Evolutionary conservation across 2,888 invertebrate species (phyloP).

Genomic region (Drosophila leonis): DNA sequence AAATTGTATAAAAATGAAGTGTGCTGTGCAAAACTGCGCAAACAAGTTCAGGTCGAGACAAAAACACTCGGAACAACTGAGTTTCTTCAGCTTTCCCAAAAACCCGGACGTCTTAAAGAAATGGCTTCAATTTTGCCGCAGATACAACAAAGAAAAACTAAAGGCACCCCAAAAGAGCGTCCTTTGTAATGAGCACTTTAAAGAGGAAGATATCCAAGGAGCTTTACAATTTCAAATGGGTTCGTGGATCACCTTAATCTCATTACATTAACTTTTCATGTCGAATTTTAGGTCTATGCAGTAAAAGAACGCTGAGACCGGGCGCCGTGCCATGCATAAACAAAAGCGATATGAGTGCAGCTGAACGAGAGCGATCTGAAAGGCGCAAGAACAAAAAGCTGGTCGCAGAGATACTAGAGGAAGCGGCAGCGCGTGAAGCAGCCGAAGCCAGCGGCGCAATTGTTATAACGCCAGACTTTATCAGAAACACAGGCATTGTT

Average conservation of each 20-base stretch:
- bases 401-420: slow-evolving; percentile 58
- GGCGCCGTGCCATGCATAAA: slow-evolving; percentile 69
- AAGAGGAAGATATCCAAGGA: slow-evolving; percentile 66
- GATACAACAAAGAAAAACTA: slow-evolving; percentile 39
- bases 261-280: background rate
- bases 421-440: slow-evolving; percentile 42
- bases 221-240: slow-evolving; percentile 65
- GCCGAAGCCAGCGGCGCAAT: slow-evolving; percentile 44
- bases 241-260: slow-evolving; percentile 20
- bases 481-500: slow-evolving; percentile 50
- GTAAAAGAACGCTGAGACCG: slow-evolving; percentile 54
- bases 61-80: slow-evolving; percentile 45
- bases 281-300: slow-evolving; percentile 50
- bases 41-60: slow-evolving; percentile 54
- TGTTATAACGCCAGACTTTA: slow-evolving; percentile 34
- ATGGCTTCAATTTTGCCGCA: slow-evolving; percentile 61
- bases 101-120: slow-evolving; percentile 36
- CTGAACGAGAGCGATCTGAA: slow-evolving; percentile 50
- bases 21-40: slow-evolving; percentile 55
- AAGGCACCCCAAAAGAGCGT: slow-evolving; percentile 40
- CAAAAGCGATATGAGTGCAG: slow-evolving; percentile 39
- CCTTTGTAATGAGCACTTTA: slow-evolving; percentile 65
- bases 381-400: slow-evolving; percentile 54
- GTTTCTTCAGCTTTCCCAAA: slow-evolving; percentile 67
- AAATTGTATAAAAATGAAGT: slow-evolving; percentile 59